phyloP scores from a whole-genome alignment of 2,888 invertebrate genomes.

The Minunthozetes semirufus region DNA sequence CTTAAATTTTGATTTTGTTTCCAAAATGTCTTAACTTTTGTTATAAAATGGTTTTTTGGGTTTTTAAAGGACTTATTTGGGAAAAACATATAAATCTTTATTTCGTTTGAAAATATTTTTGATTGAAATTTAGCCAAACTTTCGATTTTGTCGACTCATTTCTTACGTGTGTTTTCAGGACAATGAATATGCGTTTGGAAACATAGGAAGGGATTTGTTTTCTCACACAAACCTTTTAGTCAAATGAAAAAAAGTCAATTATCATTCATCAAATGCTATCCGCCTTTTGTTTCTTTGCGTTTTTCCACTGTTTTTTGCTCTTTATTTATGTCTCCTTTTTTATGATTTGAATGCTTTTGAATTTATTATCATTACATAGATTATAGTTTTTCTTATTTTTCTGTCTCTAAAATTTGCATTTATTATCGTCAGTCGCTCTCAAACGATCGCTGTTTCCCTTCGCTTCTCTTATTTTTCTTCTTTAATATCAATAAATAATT shows the following conservation, averaged over 20 bases:
- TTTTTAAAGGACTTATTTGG: no score
- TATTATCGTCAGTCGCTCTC: neutral
- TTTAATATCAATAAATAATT: constrained; percentile 17
- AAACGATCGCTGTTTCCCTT: neutral
- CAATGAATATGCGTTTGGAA: no score
- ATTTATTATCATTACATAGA: neutral
- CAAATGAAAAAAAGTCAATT: constrained; percentile 27
- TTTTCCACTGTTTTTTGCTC: no score
- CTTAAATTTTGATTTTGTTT: no score
- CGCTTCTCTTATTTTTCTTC: neutral
- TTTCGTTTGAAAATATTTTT: no score
- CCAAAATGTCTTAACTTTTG: no score
- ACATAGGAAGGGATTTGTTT: neutral
- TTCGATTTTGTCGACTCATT: no score
- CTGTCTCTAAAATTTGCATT: neutral
- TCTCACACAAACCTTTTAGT: constrained; percentile 15
- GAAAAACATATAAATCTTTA: no score
- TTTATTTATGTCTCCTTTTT: no score
- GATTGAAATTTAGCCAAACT: no score
- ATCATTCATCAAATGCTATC: constrained; percentile 19
- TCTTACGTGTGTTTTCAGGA: no score
- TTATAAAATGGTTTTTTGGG: no score
- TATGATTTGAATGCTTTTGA: neutral
- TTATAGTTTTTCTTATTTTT: neutral
- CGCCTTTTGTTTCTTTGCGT: neutral